Evolutionary conservation across 1,140 invertebrate species (phyloP).

Genomic region (Lasioglossum albipes): DNA sequence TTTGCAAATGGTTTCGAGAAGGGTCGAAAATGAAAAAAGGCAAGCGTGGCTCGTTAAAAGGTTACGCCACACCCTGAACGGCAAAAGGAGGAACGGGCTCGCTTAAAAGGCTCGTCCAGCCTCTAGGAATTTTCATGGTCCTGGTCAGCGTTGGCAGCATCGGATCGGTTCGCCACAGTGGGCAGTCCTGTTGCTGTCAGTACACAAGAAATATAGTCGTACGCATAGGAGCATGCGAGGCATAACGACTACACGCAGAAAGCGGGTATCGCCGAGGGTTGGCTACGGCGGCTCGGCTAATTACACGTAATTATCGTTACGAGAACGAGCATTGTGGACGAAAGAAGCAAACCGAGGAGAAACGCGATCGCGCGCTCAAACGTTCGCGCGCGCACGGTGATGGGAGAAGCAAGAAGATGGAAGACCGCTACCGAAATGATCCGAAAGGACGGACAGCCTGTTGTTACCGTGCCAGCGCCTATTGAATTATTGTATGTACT

Average conservation of each 20-base stretch:
- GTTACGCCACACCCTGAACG: background rate
- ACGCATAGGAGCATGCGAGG: conserved; percentile 60
- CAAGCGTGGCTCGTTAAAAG: background rate
- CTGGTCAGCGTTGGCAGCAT: conserved; percentile 2
- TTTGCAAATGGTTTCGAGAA: background rate
- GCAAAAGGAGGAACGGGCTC: background rate
- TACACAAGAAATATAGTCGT: conserved; percentile 65
- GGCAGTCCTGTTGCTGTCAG: conserved; percentile 59
- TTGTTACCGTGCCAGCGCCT: conserved; percentile 49
- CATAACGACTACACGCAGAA: conserved; percentile 59
- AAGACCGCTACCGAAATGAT: conserved; percentile 53
- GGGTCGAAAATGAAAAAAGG: background rate
- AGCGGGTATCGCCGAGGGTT: conserved; percentile 57
- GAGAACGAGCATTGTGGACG: conserved; percentile 7
- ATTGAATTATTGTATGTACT: conserved; percentile 46
- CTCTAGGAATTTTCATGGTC: conserved; percentile 34
- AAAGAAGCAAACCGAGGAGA: background rate
- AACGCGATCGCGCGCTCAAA: too few species aligned
- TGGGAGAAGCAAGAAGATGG: background rate
- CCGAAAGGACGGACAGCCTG: conserved; percentile 25
- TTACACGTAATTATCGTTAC: conserved; percentile 62
- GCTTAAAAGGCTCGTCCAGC: conserved; percentile 4
- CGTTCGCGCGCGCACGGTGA: background rate
- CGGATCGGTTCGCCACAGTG: conserved; percentile 42
- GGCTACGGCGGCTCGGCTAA: conserved; percentile 52